Conservation (phyloP, 2,113 vertebrate genomes). For the Tupaia chinensis region DNA sequence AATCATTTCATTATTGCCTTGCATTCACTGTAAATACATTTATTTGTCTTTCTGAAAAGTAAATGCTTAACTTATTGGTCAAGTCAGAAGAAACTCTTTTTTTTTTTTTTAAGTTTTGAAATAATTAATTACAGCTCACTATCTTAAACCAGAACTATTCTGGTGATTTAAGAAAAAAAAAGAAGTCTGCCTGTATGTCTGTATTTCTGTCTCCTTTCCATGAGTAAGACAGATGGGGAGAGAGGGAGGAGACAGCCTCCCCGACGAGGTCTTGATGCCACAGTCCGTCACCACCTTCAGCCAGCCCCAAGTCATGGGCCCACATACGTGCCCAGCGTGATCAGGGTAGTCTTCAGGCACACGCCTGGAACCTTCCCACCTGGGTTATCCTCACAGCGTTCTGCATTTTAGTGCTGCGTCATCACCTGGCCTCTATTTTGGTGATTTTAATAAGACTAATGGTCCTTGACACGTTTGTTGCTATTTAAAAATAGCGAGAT, state of each 20-base stretch:
- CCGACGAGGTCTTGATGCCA: no score
- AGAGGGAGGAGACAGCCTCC: no score
- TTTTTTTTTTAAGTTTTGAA: background rate
- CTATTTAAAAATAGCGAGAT: background rate
- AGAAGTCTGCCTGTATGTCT: no score
- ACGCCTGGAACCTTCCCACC: no score
- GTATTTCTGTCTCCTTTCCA: no score
- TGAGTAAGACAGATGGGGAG: no score
- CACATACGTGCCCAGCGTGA: no score
- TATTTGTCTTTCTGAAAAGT: slow-evolving; percentile 54
- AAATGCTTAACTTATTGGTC: slow-evolving; percentile 22
- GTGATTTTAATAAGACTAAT: slow-evolving; percentile 44
- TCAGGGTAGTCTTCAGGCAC: no score
- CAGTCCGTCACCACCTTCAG: no score
- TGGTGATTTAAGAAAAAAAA: slow-evolving; percentile 38
- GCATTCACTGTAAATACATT: slow-evolving; percentile 32
- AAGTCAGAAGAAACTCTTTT: slow-evolving; percentile 20
- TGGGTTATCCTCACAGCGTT: no score
- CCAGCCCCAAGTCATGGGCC: no score
- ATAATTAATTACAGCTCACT: slow-evolving; percentile 16
- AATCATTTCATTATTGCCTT: slow-evolving; percentile 32
- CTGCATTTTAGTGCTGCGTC: no score
- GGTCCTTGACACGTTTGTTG: background rate
- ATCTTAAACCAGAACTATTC: slow-evolving; percentile 26
- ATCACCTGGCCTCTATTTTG: background rate